Base-by-base conservation (phyloP, 2,113 vertebrate genomes). In the Cavia aperea region DNA sequence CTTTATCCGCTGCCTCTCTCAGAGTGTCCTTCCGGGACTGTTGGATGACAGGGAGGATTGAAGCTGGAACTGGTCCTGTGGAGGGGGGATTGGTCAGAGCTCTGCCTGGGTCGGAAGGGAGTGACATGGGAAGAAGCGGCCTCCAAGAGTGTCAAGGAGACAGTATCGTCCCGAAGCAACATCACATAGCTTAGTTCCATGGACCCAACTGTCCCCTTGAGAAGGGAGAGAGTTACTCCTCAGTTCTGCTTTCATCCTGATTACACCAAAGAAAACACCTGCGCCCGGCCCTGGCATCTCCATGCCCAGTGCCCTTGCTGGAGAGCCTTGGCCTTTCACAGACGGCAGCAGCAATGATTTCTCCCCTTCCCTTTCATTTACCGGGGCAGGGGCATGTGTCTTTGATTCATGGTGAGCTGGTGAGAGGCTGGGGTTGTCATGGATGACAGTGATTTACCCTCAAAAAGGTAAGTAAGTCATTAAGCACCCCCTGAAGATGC, bases 371-470 rank as follows among this genome's bases (percentile, higher is more conserved):
- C 46, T 90, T 79, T 62, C 43, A 63, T 81, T 93, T 81, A 56
- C 36, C 81, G 72, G 51, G n/a, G 65, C 78, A 43, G 63, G 43
- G 43, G 51, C 11, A 8, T 54, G 51, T 54, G 62, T 33, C 56
- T 87, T 92, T 93, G 93, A 81, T 83, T 92, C 89, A 62, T 70
- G 21, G 62, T 7, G 31, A 60, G 31, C 51, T 63, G 92, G 77
- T 63, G 51, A 92, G 46, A 87, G 39, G 49, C 24, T 91, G 89
- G 29, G 15, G 81, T 92, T 88, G 68, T 31, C 36, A 51, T 33
- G 43, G n/a, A 68, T 4, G n/a, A n/a, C 7, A 31, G 46, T 72
- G 58, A 79, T 75, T 83, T 62, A 56, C 33, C 63, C 86, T 88
- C 81, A 36, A 68, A 46, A 78, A 46, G n/a, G 26, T 54, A n/a